A percentile compares a stretch with the other conserved stretches of the same genome.
phyloP scores from a whole-genome alignment of 2,888 invertebrate species.

The Synanthedon vespiformis region DNA sequence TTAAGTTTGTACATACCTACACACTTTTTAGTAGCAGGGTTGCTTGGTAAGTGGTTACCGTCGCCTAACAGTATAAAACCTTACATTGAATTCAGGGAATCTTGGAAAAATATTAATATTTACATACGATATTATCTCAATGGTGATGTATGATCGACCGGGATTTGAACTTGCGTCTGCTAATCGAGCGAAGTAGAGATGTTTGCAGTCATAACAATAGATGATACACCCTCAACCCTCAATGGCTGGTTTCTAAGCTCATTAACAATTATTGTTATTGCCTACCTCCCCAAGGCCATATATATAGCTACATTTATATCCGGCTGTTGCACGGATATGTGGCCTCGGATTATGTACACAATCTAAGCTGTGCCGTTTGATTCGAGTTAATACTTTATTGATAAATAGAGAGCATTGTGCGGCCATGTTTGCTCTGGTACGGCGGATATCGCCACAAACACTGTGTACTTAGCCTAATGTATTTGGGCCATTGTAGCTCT shows the following conservation, averaged over 20 bases:
- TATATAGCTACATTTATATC: conserved; percentile 10
- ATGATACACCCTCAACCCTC: too few species aligned
- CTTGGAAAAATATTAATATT: too few species aligned
- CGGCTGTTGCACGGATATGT: conserved; percentile 10
- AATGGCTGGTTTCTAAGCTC: conserved; percentile 11
- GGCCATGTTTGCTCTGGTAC: neutral
- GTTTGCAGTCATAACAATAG: too few species aligned
- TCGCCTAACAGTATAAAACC: too few species aligned
- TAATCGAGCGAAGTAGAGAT: too few species aligned
- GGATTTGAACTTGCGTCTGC: too few species aligned
- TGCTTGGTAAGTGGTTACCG: too few species aligned
- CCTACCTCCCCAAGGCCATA: neutral
- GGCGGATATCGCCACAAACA: neutral
- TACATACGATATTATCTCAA: too few species aligned
- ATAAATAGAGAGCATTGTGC: neutral
- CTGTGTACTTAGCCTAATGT: neutral
- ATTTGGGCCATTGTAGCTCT: neutral
- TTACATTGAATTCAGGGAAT: too few species aligned
- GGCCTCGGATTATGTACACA: conserved; percentile 4
- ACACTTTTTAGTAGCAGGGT: too few species aligned
- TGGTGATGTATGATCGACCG: too few species aligned
- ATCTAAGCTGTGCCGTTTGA: conserved; percentile 8
- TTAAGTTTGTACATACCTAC: too few species aligned
- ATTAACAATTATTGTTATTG: conserved; percentile 30
- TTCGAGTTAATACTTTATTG: conserved; percentile 6